These are phyloP conservation scores for Hippopotamus amphibius DNA, from an alignment of 2,113 vertebrate genomes.

Conservation along the genomic window DNA sequence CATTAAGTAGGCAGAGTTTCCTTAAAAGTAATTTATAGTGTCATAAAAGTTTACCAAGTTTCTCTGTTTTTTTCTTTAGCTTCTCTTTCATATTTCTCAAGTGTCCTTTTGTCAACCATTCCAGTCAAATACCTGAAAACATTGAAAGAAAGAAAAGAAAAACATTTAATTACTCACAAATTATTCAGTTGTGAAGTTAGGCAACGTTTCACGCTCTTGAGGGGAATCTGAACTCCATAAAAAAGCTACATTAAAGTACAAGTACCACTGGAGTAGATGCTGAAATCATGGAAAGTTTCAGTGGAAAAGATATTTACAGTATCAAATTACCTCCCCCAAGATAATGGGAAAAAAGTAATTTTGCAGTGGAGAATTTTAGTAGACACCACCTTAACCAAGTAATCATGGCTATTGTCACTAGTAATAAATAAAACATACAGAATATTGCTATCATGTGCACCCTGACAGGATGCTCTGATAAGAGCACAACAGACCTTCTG, in stretches of 20 bases:
- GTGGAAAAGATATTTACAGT: neutral
- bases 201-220: neutral
- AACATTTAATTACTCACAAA: constrained; percentile 15
- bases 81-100: constrained; percentile 99
- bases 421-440: neutral
- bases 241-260: constrained; percentile 44
- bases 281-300: neutral
- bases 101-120: constrained; percentile 99
- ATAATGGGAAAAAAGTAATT: neutral
- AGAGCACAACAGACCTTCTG: neutral
- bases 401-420: neutral
- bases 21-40: constrained; percentile 14
- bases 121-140: constrained; percentile 96
- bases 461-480: neutral
- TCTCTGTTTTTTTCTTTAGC: constrained; percentile 99
- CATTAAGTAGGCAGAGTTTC: neutral
- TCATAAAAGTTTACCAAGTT: constrained; percentile 89
- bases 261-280: neutral
- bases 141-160: neutral
- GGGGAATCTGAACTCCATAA: neutral
- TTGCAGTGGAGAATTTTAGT: neutral
- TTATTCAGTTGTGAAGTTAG: constrained; percentile 26
- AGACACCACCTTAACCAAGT: neutral
- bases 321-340: constrained; percentile 16
- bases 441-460: neutral